phyloP scores from a whole-genome alignment of 2,113 vertebrate species.

The Pyrgilauda ruficollis region DNA sequence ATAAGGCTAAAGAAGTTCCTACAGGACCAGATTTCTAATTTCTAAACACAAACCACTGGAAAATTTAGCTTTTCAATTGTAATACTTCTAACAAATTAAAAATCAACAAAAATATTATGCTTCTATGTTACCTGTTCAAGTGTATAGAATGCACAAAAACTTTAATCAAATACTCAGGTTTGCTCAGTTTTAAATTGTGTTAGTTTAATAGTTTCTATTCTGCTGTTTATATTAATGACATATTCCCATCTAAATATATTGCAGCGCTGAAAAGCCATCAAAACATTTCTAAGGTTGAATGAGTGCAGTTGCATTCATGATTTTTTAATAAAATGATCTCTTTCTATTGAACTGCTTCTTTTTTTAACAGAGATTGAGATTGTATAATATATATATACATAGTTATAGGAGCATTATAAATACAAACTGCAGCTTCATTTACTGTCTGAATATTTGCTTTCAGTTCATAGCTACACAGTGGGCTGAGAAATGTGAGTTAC shows the following conservation, averaged over 20 bases:
- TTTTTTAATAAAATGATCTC: constrained; percentile 88
- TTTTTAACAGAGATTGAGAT: constrained; percentile 61
- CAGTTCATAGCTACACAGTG: constrained; percentile 29
- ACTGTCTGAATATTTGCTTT: constrained; percentile 45
- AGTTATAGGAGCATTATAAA: constrained; percentile 55
- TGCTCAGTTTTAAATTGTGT: constrained; percentile 96
- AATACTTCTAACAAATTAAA: constrained; percentile 77
- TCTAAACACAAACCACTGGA: constrained; percentile 66
- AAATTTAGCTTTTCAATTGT: constrained; percentile 70
- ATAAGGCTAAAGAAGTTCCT: constrained; percentile 14
- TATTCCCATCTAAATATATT: constrained; percentile 94
- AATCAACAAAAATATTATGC: constrained; percentile 78
- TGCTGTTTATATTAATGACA: constrained; percentile 96
- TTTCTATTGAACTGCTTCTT: constrained; percentile 82
- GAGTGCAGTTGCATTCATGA: constrained; percentile 87
- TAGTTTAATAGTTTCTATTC: constrained; percentile 97
- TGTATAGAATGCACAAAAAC: constrained; percentile 93
- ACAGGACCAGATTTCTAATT: constrained; percentile 58
- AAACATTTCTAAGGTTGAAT: constrained; percentile 96
- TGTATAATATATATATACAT: constrained; percentile 37
- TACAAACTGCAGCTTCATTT: constrained; percentile 50
- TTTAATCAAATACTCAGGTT: constrained; percentile 98
- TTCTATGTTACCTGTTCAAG: constrained; percentile 78
- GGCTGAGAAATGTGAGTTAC: constrained; percentile 35
- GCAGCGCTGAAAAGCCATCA: constrained; percentile 88